A percentile compares a stretch with the other conserved stretches of the same genome.
Conservation (phyloP, 92 coral and sea anemone genomes). For the Diadumene lineata region DNA sequence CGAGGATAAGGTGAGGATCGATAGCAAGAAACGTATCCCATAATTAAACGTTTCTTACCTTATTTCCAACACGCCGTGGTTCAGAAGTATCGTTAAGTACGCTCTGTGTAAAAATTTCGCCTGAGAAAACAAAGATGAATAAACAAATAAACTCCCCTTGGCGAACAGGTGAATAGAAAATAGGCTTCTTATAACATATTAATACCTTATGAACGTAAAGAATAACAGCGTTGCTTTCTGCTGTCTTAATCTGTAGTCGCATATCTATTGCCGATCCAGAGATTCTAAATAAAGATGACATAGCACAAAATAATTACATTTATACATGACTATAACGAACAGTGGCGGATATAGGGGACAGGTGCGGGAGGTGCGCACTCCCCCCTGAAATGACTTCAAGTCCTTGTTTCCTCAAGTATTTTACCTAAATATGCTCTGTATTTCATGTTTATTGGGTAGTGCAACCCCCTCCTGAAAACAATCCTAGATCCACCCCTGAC, state of each 20-base stretch:
- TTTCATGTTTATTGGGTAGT: too few relatives aligned
- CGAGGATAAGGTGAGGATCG: neutral
- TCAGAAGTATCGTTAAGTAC: conserved; percentile 2
- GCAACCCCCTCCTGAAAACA: too few relatives aligned
- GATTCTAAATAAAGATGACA: conserved; percentile 11
- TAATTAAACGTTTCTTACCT: conserved; percentile 19
- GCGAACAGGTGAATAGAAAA: neutral
- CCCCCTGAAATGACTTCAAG: too few relatives aligned
- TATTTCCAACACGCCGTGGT: conserved; percentile 23
- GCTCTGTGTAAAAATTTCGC: neutral
- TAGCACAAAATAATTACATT: neutral
- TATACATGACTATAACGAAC: too few relatives aligned
- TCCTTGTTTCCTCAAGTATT: too few relatives aligned
- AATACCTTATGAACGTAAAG: conserved; percentile 29
- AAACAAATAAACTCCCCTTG: neutral
- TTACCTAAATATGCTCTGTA: too few relatives aligned
- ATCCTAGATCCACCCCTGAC: too few relatives aligned
- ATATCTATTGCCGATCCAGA: conserved; percentile 25
- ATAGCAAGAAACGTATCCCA: neutral
- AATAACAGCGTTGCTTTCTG: conserved; percentile 1
- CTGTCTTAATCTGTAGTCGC: conserved; percentile 6
- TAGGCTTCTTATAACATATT: neutral
- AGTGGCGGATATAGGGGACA: too few relatives aligned
- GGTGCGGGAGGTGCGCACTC: too few relatives aligned
- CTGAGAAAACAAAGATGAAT: neutral